Evolutionary conservation across 2,888 invertebrate species (phyloP), one percentile per base, ranked within the genome.

Genomic region (Mythimna impura): DNA sequence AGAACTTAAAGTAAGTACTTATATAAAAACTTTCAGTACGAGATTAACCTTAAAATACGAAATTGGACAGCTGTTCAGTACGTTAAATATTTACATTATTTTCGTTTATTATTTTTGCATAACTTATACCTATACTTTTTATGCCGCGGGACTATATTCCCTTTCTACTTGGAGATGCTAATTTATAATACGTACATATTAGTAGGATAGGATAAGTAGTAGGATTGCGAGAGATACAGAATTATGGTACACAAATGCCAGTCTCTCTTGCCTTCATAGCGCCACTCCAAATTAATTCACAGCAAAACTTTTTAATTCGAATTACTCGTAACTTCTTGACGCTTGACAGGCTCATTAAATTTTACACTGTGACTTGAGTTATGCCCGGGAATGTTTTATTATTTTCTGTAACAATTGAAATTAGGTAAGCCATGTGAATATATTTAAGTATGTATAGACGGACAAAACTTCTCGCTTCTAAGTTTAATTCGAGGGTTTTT

Each of bases 341-440:
- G 84, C 84, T 80, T 80, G 80, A 81, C 80, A 68, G 84, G 84
- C 68, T 81, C 80, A 81, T 81, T 80, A 81, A 83, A 80, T 83
- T 81, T 83, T 81, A 80, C 70, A 80, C 80, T 80, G 70, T 62
- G 61, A 80, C 70, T 83, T 71, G 67, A 63, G 61, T 54, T 47
- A 68, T 65, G 71, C 34, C 50, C 58, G 67, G 34, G 84, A 66
- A 68, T 83, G 64, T 70, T 80, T 71, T 73, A 66, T 58, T 75
- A 66, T 62, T 66, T 61, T 66, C 73, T 80, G 80, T 71, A 64
- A 67, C 66, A 80, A 70, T 66, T 61, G 65, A 12, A 25, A 71
- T 62, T 68, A 40, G 22, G 4, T 61, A 70, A 61, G 3, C 4
- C 7, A n/a, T 36, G 12, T 12, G 10, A 30, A 30, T 20, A 0